These are phyloP conservation scores for Drosophila lutescens DNA, from an alignment of 2,888 invertebrate species.

Conservation along the genomic window DNA sequence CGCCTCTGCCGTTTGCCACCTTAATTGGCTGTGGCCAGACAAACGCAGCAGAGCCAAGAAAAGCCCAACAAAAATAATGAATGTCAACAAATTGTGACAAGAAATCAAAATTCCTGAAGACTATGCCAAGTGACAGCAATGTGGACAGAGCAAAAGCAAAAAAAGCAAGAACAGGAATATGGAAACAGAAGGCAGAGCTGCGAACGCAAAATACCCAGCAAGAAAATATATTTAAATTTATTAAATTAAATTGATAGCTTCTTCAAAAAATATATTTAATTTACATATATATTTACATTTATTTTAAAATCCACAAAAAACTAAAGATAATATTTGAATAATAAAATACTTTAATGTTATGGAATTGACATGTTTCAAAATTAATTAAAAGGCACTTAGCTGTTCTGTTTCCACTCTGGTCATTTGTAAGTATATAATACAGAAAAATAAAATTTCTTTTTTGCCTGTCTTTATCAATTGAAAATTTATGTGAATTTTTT, in stretches of 20 bases:
- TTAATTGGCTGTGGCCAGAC: conserved; percentile 69
- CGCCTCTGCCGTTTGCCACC: conserved; percentile 31
- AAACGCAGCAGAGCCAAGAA: conserved; percentile 15
- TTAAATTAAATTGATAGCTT: no score
- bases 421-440: no score
- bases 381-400: no score
- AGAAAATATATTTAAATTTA: background rate
- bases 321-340: no score
- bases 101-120: conserved; percentile 76
- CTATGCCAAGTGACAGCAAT: conserved; percentile 51
- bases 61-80: conserved; percentile 59
- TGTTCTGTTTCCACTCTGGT: no score
- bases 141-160: conserved; percentile 24
- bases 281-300: no score
- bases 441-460: no score
- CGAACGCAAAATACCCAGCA: conserved; percentile 12
- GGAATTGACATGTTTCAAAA: no score
- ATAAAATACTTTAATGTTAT: no score
- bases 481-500: background rate
- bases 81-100: conserved; percentile 79
- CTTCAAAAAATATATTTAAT: no score
- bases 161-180: conserved; percentile 1
- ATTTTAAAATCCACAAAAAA: no score
- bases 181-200: background rate
- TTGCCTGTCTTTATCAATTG: no score